Percentiles rank a stretch among this genome's conserved stretches.
phyloP scores from a whole-genome alignment of 2,797 vertebrate species.

The Silurus aristotelis region DNA sequence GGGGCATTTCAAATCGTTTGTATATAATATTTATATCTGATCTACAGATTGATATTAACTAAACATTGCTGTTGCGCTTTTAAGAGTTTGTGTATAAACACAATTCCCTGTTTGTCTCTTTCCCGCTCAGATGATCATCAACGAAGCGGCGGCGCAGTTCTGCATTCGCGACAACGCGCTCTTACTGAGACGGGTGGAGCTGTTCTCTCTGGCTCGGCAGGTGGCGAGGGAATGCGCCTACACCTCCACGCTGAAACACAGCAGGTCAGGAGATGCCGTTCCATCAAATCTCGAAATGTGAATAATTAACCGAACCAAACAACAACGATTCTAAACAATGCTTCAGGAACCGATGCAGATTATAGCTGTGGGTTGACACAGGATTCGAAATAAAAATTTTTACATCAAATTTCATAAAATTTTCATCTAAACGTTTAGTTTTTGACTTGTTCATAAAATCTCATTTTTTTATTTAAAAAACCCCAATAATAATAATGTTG shows the following conservation, averaged over 20 bases:
- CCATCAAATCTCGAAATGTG: background rate
- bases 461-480: too few species aligned
- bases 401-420: background rate
- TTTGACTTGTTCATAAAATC: background rate
- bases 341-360: background rate
- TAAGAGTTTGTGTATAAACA: background rate
- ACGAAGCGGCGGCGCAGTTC: slow-evolving; percentile 95
- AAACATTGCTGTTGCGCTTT: too few species aligned
- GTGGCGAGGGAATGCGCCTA: slow-evolving; percentile 95
- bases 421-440: background rate
- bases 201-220: slow-evolving; percentile 92
- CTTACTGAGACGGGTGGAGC: slow-evolving; percentile 89
- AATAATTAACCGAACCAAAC: background rate
- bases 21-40: background rate
- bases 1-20: background rate
- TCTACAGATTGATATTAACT: background rate
- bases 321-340: background rate
- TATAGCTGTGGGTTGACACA: background rate
- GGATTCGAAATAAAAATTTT: background rate
- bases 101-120: background rate
- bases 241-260: slow-evolving; percentile 86
- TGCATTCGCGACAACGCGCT: slow-evolving; percentile 93
- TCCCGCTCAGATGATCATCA: slow-evolving; percentile 88
- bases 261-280: slow-evolving; percentile 78
- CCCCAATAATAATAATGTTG: background rate